These are phyloP conservation scores for Drosophila rubida DNA, from an alignment of 2,888 invertebrate genomes.

Conservation along the genomic window DNA sequence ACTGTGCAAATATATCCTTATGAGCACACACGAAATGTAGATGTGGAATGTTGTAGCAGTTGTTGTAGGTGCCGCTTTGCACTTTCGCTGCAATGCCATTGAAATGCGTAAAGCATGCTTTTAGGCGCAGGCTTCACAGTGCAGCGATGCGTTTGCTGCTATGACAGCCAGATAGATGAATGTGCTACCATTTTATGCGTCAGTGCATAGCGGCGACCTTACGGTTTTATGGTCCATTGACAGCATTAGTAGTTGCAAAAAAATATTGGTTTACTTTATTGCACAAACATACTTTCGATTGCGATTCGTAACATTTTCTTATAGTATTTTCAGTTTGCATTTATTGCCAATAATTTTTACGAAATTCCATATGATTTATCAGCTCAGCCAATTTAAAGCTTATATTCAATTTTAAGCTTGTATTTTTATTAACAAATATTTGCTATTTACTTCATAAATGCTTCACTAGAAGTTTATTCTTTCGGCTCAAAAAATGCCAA, in stretches of 20 bases:
- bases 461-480: no score
- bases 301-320: no score
- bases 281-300: no score
- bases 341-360: no score
- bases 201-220: background rate
- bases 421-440: no score
- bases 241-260: background rate
- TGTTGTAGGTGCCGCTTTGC: background rate
- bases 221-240: background rate
- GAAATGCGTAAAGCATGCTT: slow-evolving; percentile 7
- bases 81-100: background rate
- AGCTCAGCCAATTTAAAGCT: no score
- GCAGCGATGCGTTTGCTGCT: background rate
- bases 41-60: background rate
- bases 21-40: background rate
- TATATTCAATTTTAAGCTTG: no score
- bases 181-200: background rate
- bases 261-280: no score
- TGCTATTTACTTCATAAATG: no score
- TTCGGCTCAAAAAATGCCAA: no score
- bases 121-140: background rate
- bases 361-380: no score
- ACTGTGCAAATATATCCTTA: background rate
- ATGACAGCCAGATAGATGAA: background rate
- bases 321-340: no score